Base-by-base conservation (phyloP, 2,888 invertebrate genomes). In the Dolomedes plantarius region DNA sequence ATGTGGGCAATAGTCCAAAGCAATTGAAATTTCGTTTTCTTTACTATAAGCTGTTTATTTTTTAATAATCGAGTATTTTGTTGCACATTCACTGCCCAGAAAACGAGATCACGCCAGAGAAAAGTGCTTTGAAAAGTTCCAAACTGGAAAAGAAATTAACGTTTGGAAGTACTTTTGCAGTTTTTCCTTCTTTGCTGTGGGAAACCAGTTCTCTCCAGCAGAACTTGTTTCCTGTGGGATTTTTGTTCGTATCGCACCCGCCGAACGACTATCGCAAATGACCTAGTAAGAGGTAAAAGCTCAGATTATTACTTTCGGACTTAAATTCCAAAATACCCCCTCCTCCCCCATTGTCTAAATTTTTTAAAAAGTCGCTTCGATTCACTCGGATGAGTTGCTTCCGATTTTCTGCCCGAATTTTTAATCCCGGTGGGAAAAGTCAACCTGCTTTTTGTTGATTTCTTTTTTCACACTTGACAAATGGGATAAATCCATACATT, bases 211-310 rank as follows among this genome's bases (percentile, higher is more conserved):
- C 65, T 74, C 31, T 80, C 71, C 71, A 27, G 76, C 56, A 74
- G 69, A 82, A 82, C 82, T 71, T 76, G 82, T 82, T 82, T 68
- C 50, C 31, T 50, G 62, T 71, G 28, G 62, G 69, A 74, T 62
- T 81, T 75, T 71, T 67, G 80, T 41, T 65, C 29, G 31, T 31
- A 65, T 65, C 31, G 13, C 65, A 3, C n/a, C n/a, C 16, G 31
- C 16, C 65, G n/a, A 65, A 65, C 31, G 29, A 13, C 73, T 80
- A 71, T 79, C 79, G 71, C 36, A 71, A 65, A 62, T 80, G 80
- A 80, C 80, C 80, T 67, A 80, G 36, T 80, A 80, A 80, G 67
- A 65, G 73, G 64, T 76, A 46, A 69, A 77, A 36, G 62, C 56
- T 69, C 50, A 13, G 69, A 77, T 68, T 68, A 32, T 77, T 68